These are phyloP conservation scores for Lordiphosa collinella DNA, from an alignment of 1,140 invertebrate species.

Conservation along the genomic window DNA sequence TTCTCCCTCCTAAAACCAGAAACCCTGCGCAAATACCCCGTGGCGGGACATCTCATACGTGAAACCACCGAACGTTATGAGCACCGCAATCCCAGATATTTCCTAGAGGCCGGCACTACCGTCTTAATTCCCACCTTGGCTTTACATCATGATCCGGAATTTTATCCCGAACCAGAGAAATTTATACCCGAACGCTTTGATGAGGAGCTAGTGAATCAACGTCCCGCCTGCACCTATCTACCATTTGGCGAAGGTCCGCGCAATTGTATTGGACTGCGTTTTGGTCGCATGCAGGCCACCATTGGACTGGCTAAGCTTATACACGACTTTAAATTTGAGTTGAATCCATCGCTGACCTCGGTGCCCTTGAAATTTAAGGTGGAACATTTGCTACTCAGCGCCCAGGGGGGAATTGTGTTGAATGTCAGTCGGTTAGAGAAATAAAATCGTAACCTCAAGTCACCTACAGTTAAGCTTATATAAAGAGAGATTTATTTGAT, in stretches of 20 bases:
- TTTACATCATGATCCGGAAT: constrained; percentile 82
- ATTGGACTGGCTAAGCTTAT: constrained; percentile 80
- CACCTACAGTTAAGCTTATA: background rate
- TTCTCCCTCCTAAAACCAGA: constrained; percentile 66
- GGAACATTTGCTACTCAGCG: constrained; percentile 28
- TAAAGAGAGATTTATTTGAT: background rate
- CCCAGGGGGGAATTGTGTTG: constrained; percentile 39
- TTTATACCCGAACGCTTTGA: constrained; percentile 83
- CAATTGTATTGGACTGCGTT: constrained; percentile 81
- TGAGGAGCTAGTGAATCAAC: constrained; percentile 70
- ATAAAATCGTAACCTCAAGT: background rate
- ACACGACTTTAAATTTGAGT: constrained; percentile 53
- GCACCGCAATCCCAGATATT: constrained; percentile 82
- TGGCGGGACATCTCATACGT: constrained; percentile 82
- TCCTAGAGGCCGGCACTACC: constrained; percentile 82
- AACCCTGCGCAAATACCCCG: constrained; percentile 84
- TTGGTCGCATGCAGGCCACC: constrained; percentile 83
- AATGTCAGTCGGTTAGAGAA: constrained; percentile 37
- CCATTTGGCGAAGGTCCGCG: constrained; percentile 61
- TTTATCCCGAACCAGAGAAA: constrained; percentile 72
- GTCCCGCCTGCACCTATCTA: constrained; percentile 50
- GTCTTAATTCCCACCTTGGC: constrained; percentile 82
- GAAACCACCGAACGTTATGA: constrained; percentile 79
- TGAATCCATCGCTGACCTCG: constrained; percentile 32
- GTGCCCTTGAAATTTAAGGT: constrained; percentile 29